Evolutionary conservation across 2,888 invertebrate species (phyloP), one percentile per base, ranked within the genome.

Genomic region (Limnephilus marmoratus): DNA sequence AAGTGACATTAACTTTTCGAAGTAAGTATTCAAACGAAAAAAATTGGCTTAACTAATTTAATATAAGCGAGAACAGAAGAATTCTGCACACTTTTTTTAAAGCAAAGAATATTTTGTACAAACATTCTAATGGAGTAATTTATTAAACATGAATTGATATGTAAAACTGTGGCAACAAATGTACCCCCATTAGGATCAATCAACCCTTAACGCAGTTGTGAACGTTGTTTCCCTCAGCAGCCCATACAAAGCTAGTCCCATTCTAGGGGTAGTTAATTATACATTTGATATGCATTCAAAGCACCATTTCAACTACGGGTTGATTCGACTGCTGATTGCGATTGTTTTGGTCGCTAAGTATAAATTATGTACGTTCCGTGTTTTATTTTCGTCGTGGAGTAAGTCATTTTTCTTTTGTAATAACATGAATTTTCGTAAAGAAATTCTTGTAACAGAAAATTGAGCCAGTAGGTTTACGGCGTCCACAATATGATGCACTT

Each of bases 221-320:
- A 86, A 45, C 41, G 45, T 86, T 83, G 9, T 41, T 37, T 41
- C 83, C 24, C 37, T 41, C 11, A 24, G 31, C 34, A 31, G 31
- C 82, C 82, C 34, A 12, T 53, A 53, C 18, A 68, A 68, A 68
- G 68, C 24, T 68, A 24, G 82, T 82, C 31, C 82, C 15, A 13
- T 34, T n/a, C n/a, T n/a, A n/a, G 91, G 92, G 93, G 91, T 91
- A 92, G 93, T 91, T 93, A 93, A 93, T 92, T 93, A 93, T 92
- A 93, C 91, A 93, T 93, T 93, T 92, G 93, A 90, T 92, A 92
- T 92, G 93, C 93, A 90, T 92, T 93, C 92, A 92, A 90, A 93
- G 91, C 90, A 93, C 86, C 92, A 92, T 93, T 92, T 92, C 93
- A 93, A 93, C 92, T 92, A 85, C 68, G 91, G 85, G 87, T 86